Percentiles rank a stretch among this genome's conserved stretches.
Evolutionary conservation across 2,888 invertebrate species (phyloP).

Genomic region (Minunthozetes semirufus): DNA sequence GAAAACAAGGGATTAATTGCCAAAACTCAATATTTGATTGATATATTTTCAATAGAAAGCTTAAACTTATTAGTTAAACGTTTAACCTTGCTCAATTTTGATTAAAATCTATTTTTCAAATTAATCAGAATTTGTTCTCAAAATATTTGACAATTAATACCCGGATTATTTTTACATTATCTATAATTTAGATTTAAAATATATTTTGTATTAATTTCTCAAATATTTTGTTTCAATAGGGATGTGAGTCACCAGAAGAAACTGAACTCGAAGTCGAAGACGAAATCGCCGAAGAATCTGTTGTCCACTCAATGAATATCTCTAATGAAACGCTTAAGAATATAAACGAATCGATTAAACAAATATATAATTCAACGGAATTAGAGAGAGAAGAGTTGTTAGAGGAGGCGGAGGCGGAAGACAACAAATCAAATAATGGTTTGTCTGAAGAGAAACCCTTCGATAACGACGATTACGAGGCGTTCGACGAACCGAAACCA

Average conservation of each 20-base stretch:
- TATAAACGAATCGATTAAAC: background rate
- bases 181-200: too few relatives aligned
- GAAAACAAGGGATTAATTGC: too few relatives aligned
- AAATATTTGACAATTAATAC: too few relatives aligned
- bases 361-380: background rate
- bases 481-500: background rate
- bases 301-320: background rate
- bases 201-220: background rate
- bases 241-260: conserved; percentile 3
- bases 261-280: background rate
- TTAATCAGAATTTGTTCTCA: too few relatives aligned
- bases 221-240: background rate
- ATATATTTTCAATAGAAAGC: too few relatives aligned
- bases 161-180: too few relatives aligned
- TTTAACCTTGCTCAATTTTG: too few relatives aligned
- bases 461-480: conserved; percentile 1
- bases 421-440: background rate
- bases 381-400: background rate
- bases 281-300: background rate
- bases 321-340: background rate
- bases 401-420: background rate
- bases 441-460: background rate
- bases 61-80: too few relatives aligned
- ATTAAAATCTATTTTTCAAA: too few relatives aligned
- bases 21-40: too few relatives aligned